A percentile compares a stretch with the other conserved stretches of the same genome.
These are phyloP conservation scores for Bombus superbus DNA, from an alignment of 1,140 invertebrate genomes.

Conservation along the genomic window DNA sequence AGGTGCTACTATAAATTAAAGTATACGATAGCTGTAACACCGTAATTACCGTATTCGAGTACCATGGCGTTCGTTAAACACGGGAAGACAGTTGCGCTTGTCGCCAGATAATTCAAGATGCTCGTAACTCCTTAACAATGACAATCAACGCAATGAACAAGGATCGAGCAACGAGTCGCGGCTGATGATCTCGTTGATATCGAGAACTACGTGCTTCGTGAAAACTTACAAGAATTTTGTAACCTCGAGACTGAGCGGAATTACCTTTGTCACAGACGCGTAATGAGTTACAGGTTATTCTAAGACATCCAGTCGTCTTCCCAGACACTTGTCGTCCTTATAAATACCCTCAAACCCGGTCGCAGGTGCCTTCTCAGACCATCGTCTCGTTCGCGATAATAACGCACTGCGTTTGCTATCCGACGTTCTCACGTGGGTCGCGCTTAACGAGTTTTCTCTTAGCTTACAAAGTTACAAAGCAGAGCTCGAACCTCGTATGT, in stretches of 20 bases:
- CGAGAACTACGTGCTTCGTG: background rate
- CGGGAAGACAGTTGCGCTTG: background rate
- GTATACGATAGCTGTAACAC: slow-evolving; percentile 16
- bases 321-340: background rate
- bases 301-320: background rate
- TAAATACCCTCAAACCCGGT: background rate
- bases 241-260: background rate
- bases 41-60: slow-evolving; percentile 46
- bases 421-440: background rate
- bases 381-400: slow-evolving; percentile 20
- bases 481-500: background rate
- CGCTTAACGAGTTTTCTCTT: background rate
- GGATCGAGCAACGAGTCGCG: background rate
- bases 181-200: background rate
- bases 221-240: background rate
- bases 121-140: slow-evolving; percentile 10
- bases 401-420: background rate
- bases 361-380: background rate
- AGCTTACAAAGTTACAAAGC: background rate
- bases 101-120: background rate
- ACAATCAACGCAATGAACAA: too few relatives aligned
- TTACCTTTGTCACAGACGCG: background rate
- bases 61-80: background rate
- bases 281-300: background rate
- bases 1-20: slow-evolving; percentile 52